Percentiles rank a stretch among this genome's conserved stretches.
phyloP scores from a whole-genome alignment of 1,140 invertebrate genomes.

The Caenorhabditis briggsae region DNA sequence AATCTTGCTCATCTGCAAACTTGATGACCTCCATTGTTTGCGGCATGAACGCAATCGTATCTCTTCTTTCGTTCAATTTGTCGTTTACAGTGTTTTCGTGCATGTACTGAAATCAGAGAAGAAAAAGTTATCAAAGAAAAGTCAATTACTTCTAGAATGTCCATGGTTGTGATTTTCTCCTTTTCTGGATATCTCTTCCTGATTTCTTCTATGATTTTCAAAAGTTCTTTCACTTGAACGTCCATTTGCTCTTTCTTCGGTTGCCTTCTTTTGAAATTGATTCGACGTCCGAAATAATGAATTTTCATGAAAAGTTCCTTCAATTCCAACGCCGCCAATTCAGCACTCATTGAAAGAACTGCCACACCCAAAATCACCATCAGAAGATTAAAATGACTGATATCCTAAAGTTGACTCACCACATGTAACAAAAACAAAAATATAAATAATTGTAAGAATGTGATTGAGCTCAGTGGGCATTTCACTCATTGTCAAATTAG shows the following conservation, averaged over 20 bases:
- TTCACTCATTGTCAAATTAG: conserved; percentile 77
- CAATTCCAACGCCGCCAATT: conserved; percentile 74
- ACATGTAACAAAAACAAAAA: conserved; percentile 76
- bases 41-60: conserved; percentile 77
- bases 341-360: conserved; percentile 77
- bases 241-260: conserved; percentile 73
- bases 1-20: conserved; percentile 76
- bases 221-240: conserved; percentile 76
- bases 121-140: neutral
- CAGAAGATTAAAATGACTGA: neutral
- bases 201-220: conserved; percentile 76
- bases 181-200: conserved; percentile 76
- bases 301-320: conserved; percentile 77
- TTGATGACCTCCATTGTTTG: conserved; percentile 76
- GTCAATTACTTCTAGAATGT: conserved; percentile 72
- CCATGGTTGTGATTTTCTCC: conserved; percentile 74
- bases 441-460: conserved; percentile 75
- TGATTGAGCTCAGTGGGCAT: conserved; percentile 76
- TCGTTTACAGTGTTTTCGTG: conserved; percentile 69
- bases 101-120: conserved; percentile 71
- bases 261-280: conserved; percentile 75
- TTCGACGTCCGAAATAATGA: conserved; percentile 77
- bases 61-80: conserved; percentile 68
- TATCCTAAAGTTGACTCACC: conserved; percentile 63
- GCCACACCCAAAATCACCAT: conserved; percentile 70